Base-by-base conservation (phyloP, 2,888 invertebrate species). In the Drosophila eohydei region DNA sequence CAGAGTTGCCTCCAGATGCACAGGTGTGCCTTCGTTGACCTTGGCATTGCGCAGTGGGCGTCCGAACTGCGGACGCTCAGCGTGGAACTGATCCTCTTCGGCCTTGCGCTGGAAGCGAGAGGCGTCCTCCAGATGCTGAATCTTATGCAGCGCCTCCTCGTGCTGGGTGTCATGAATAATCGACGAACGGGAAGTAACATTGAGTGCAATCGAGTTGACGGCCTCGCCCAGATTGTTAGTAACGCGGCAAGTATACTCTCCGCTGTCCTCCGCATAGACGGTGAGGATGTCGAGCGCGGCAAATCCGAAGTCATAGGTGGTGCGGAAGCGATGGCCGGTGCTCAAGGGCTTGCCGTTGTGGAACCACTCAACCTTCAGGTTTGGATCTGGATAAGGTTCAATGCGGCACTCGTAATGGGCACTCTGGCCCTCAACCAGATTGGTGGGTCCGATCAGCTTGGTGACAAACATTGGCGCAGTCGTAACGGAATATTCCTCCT, bases 291-390 rank as follows among this genome's bases (percentile, higher is more conserved):
- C 99, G 74, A 99, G 94, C 59, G 99, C 97, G 65, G 98, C 98
- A 93, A 98, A 99, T 51, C 99, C 99, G 92, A 99, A 99, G 92
- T 99, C 99, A 90, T 97, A 97, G 54, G 98, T 96, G 54, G 98
- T 98, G 90, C 98, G 95, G 94, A 97, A 98, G 73, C 98, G 95
- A 91, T 98, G 98, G 63, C 97, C 97, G 73, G 96, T 96, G 87
- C 96, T 96, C 55, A 98, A 93, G 50, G 98, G 97, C 92, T 97
- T 96, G 54, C 97, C 98, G 92, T 99, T 98, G 90, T 97, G 97
- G 94, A 97, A 96, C 98, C 98, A 98, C 93, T 97, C 97, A 0
- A 98, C 97, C 90, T 97, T 96, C 92, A 98, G 95, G 77, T 96
- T 96, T 6, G 97, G 95, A 93, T 98, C 98, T 3, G 97, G 97